Percentiles rank a stretch among this genome's conserved stretches.
phyloP scores from a whole-genome alignment of 1,140 invertebrate genomes.

The Panagrolaimus sp. region DNA sequence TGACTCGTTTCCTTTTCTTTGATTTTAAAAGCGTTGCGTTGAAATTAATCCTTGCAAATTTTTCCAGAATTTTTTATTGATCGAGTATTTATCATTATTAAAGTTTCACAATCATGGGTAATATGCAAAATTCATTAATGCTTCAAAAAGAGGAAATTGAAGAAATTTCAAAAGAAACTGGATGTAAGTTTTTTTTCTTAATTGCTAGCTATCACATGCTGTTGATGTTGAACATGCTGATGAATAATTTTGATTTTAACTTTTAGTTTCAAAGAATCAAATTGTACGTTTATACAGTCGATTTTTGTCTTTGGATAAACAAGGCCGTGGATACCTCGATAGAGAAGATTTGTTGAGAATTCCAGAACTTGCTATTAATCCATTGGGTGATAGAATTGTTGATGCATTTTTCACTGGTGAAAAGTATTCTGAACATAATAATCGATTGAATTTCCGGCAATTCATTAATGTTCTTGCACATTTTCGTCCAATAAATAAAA shows the following conservation, averaged over 20 bases:
- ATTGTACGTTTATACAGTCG: conserved; percentile 93
- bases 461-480: conserved; percentile 92
- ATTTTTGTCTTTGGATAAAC: conserved; percentile 74
- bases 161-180: conserved; percentile 90
- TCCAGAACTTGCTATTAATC: conserved; percentile 84
- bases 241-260: too few relatives aligned
- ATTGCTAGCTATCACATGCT: too few relatives aligned
- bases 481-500: conserved; percentile 87
- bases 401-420: conserved; percentile 80
- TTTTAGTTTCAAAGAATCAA: conserved; percentile 90
- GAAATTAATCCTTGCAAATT: too few relatives aligned
- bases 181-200: conserved; percentile 92
- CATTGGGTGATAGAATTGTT: conserved; percentile 90
- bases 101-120: conserved; percentile 72
- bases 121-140: conserved; percentile 78
- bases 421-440: conserved; percentile 32
- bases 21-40: too few relatives aligned
- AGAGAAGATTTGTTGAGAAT: conserved; percentile 94
- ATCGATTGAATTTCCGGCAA: conserved; percentile 83
- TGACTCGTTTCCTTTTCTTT: too few relatives aligned
- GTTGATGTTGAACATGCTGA: too few relatives aligned
- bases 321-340: conserved; percentile 61
- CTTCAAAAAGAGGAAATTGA: conserved; percentile 89
- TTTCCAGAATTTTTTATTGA: too few relatives aligned
- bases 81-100: background rate